These are phyloP conservation scores for Drosophila mimetica DNA, from an alignment of 2,888 invertebrate genomes.

Conservation along the genomic window DNA sequence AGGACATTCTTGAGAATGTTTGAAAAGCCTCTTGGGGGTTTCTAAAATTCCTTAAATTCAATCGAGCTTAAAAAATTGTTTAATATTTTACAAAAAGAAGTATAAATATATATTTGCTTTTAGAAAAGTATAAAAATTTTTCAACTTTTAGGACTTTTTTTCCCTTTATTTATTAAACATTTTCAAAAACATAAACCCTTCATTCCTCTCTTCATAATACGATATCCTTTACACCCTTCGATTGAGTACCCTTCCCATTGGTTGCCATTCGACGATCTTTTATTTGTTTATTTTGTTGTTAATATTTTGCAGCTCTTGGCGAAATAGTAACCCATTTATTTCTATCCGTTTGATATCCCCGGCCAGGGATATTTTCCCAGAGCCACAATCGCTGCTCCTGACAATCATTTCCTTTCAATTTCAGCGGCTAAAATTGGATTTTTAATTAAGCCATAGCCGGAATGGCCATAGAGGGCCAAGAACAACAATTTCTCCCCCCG, in stretches of 20 bases:
- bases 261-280: neutral
- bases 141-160: neutral
- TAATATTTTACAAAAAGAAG: no score
- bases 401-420: conserved; percentile 48
- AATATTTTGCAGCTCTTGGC: conserved; percentile 2
- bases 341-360: neutral
- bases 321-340: conserved; percentile 16
- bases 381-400: neutral
- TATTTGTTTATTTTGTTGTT: conserved; percentile 1
- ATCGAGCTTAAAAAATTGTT: neutral
- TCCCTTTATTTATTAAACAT: neutral
- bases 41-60: neutral
- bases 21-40: neutral
- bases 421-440: conserved; percentile 64
- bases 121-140: neutral
- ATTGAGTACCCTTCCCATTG: neutral
- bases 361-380: neutral
- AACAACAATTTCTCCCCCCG: conserved; percentile 33
- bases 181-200: neutral
- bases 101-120: no score
- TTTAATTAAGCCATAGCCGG: conserved; percentile 68
- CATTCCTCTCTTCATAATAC: neutral
- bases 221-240: neutral
- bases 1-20: neutral
- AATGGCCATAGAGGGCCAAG: conserved; percentile 4